Conservation (phyloP, 2,113 vertebrate genomes). For the Upupa epops region DNA sequence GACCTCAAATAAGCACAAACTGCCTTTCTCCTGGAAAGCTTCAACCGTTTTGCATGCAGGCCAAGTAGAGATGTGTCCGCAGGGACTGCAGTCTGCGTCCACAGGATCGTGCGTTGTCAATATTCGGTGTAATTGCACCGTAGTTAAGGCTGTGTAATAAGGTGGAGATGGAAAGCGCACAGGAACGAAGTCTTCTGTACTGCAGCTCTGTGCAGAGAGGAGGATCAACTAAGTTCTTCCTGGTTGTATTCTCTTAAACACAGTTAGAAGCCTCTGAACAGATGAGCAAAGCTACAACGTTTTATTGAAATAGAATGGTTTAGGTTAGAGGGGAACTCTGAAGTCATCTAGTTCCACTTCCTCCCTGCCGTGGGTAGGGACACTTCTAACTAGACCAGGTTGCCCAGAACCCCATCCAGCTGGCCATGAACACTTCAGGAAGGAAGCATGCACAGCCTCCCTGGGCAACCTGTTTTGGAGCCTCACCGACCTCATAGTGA, state of each 20-base stretch:
- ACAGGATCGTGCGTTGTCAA: rapidly evolving
- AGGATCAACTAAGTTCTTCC: not conserved
- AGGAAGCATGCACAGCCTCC: too few species aligned
- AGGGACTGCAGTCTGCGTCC: not conserved
- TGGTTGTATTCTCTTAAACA: not conserved
- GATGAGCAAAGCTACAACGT: not conserved
- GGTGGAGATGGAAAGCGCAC: not conserved
- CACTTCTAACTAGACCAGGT: too few species aligned
- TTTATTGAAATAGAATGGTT: not conserved
- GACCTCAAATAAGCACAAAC: not conserved
- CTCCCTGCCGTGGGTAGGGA: too few species aligned
- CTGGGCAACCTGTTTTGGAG: too few species aligned
- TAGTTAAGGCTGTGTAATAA: not conserved
- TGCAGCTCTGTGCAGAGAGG: not conserved
- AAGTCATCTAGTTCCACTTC: too few species aligned
- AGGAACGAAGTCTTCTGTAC: not conserved
- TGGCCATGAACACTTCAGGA: too few species aligned
- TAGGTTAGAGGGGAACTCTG: too few species aligned
- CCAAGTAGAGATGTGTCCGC: not conserved
- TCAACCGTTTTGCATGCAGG: not conserved
- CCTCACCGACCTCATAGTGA: too few species aligned
- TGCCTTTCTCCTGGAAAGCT: not conserved
- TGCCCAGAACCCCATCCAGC: too few species aligned
- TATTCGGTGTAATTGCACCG: not conserved
- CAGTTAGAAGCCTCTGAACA: not conserved